These are phyloP conservation scores for Druceiella hillmani DNA, from an alignment of 2,888 invertebrate genomes.

Conservation along the genomic window DNA sequence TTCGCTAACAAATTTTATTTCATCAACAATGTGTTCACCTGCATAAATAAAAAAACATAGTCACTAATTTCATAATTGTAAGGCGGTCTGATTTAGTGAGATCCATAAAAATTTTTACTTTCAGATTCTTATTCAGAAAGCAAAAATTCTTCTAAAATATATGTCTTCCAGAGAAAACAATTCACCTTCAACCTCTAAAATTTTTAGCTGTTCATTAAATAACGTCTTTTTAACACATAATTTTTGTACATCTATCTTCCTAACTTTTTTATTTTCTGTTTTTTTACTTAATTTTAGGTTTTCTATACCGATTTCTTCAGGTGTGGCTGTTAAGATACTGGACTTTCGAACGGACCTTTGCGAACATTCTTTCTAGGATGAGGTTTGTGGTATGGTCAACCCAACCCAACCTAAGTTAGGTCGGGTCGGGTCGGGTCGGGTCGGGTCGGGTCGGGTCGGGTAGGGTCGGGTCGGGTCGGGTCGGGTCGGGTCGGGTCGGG, in stretches of 20 bases:
- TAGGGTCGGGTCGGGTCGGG: too few relatives aligned
- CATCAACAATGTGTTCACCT: conserved; percentile 8
- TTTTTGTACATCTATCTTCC: conserved; percentile 6
- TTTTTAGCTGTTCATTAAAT: conserved; percentile 7
- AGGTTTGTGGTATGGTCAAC: too few relatives aligned
- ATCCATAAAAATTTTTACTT: conserved; percentile 10
- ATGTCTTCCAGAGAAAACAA: conserved; percentile 6
- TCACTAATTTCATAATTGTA: conserved; percentile 4
- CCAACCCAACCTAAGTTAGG: too few relatives aligned
- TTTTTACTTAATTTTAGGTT: too few relatives aligned
- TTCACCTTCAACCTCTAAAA: conserved; percentile 6
- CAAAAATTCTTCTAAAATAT: conserved; percentile 6
- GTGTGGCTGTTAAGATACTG: too few relatives aligned
- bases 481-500: too few relatives aligned
- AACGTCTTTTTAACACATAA: conserved; percentile 4
- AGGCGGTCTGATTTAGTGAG: conserved; percentile 2
- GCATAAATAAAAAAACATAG: conserved; percentile 5
- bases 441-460: too few relatives aligned
- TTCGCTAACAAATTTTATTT: conserved; percentile 6
- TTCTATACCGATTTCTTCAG: too few relatives aligned
- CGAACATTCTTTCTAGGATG: too few relatives aligned
- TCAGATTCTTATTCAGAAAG: conserved; percentile 9
- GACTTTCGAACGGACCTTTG: too few relatives aligned
- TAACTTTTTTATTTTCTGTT: conserved; percentile 13
- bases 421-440: too few relatives aligned